Percentiles rank a stretch among this genome's conserved stretches.
These are phyloP conservation scores for Pseudomyrmex flavicornis DNA, from an alignment of 1,140 invertebrate genomes.

Conservation along the genomic window DNA sequence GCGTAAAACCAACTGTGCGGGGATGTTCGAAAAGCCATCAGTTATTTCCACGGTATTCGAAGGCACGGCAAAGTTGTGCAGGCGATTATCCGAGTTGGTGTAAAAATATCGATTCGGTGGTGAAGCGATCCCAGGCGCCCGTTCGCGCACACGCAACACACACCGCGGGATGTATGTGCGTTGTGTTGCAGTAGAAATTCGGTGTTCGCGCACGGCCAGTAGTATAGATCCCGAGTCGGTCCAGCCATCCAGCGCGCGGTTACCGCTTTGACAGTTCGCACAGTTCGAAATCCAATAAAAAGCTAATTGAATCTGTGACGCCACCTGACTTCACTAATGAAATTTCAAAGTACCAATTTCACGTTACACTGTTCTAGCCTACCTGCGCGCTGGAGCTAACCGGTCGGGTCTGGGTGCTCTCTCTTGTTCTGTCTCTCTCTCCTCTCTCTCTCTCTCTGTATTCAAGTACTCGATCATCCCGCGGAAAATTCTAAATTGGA, in stretches of 20 bases:
- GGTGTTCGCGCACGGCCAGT: constrained; percentile 5
- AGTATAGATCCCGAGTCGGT: constrained; percentile 38
- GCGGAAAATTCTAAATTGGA: constrained; percentile 75
- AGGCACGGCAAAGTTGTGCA: constrained; percentile 48
- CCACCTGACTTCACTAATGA: constrained; percentile 85
- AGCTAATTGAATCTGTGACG: constrained; percentile 86
- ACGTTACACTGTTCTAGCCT: constrained; percentile 80
- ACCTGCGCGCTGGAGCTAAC: constrained; percentile 64
- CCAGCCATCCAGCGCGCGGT: constrained; percentile 53
- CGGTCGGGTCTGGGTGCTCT: too few species aligned
- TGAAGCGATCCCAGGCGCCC: constrained; percentile 39
- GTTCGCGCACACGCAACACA: constrained; percentile 32
- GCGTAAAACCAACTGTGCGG: constrained; percentile 37
- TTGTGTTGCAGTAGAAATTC: constrained; percentile 3
- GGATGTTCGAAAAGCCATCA: constrained; percentile 50
- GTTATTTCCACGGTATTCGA: constrained; percentile 58
- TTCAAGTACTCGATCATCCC: constrained; percentile 66
- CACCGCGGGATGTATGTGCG: constrained; percentile 7
- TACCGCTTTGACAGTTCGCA: constrained; percentile 84
- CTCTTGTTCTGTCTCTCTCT: too few species aligned
- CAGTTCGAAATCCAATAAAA: constrained; percentile 85
- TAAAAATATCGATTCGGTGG: constrained; percentile 60
- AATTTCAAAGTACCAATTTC: constrained; percentile 86
- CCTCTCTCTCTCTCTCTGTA: background rate
- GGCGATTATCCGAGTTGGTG: constrained; percentile 56